Conservation (phyloP, 2,888 invertebrate species). For the Sesia bembeciformis region DNA sequence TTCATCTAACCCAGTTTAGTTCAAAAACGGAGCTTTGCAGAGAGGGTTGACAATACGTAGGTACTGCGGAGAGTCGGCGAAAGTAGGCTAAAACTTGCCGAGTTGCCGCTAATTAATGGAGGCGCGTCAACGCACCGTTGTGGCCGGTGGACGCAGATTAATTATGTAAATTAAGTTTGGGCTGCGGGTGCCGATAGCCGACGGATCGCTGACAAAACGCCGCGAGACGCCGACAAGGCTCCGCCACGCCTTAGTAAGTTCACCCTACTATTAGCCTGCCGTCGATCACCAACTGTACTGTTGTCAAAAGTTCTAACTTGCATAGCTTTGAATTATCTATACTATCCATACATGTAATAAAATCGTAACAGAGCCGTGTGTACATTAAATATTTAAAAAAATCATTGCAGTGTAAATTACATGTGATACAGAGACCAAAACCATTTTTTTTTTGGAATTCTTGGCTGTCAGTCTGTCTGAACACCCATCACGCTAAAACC, state of each 20-base stretch:
- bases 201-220: constrained; percentile 36
- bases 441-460: too few species aligned
- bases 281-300: too few species aligned
- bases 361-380: too few species aligned
- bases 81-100: constrained; percentile 14
- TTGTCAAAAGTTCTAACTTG: too few species aligned
- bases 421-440: too few species aligned
- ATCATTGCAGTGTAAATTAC: too few species aligned
- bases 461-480: too few species aligned
- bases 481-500: too few species aligned
- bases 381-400: too few species aligned
- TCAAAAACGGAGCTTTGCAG: not conserved
- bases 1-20: not conserved
- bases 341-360: too few species aligned
- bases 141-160: constrained; percentile 35
- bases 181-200: constrained; percentile 40
- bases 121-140: constrained; percentile 27
- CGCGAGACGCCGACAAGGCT: constrained; percentile 14
- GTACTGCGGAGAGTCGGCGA: not conserved
- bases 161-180: constrained; percentile 52
- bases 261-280: not conserved
- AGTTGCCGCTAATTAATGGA: constrained; percentile 35
- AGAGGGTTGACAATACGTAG: not conserved
- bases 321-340: too few species aligned
- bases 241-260: not conserved